These are phyloP conservation scores for Eupithecia insigniata DNA, from an alignment of 2,888 invertebrate species.

Conservation along the genomic window DNA sequence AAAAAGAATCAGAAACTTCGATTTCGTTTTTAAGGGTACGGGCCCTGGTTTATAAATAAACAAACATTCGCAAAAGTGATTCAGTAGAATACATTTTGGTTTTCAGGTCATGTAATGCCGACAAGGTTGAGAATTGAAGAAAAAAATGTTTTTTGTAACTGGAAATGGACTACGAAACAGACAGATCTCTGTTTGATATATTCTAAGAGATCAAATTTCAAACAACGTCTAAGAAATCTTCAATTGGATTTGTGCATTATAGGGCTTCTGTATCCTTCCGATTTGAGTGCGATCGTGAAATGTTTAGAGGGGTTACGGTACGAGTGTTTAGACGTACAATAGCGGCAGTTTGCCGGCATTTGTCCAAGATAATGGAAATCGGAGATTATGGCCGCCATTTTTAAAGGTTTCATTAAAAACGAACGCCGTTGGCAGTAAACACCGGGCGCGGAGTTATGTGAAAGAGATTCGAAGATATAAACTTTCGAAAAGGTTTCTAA, in stretches of 20 bases:
- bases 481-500: not conserved
- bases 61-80: not conserved
- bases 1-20: too few relatives aligned
- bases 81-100: not conserved
- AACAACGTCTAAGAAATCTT: not conserved
- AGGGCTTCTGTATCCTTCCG: constrained; percentile 40
- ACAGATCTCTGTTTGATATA: not conserved
- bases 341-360: constrained; percentile 13
- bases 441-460: constrained; percentile 4
- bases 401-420: constrained; percentile 28
- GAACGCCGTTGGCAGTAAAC: constrained; percentile 10
- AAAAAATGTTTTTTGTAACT: not conserved
- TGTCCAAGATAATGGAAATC: constrained; percentile 42
- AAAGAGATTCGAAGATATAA: not conserved
- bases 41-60: not conserved
- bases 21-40: too few relatives aligned
- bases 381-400: constrained; percentile 38
- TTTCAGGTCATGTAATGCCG: not conserved
- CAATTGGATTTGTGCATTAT: not conserved
- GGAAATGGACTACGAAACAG: not conserved
- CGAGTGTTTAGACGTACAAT: constrained; percentile 43
- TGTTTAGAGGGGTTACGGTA: constrained; percentile 49
- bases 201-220: not conserved
- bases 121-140: too few relatives aligned
- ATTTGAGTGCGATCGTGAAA: constrained; percentile 49